These are phyloP conservation scores for Actinia equina DNA, from an alignment of 64 coral and sea anemone species.

Conservation along the genomic window DNA sequence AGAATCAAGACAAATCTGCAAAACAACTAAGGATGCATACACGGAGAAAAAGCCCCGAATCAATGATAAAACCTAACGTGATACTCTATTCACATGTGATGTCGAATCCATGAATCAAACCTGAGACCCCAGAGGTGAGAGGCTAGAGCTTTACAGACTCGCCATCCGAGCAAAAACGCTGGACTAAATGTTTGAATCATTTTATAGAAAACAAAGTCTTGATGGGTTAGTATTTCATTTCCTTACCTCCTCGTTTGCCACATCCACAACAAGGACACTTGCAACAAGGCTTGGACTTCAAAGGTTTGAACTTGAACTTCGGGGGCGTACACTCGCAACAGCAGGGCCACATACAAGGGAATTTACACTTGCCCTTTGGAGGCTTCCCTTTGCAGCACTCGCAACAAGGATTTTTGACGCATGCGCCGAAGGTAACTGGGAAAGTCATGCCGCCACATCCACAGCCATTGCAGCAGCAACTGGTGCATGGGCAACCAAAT, in stretches of 20 bases:
- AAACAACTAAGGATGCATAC: no score
- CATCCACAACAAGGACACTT: not conserved
- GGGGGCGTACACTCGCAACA: slow-evolving; percentile 52
- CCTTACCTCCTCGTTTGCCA: slow-evolving; percentile 15
- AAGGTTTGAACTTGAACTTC: slow-evolving; percentile 65
- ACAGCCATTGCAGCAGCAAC: slow-evolving; percentile 4
- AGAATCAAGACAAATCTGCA: no score
- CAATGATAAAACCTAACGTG: no score
- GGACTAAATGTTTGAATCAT: no score
- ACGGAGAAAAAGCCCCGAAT: no score
- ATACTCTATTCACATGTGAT: no score
- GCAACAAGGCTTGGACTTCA: slow-evolving; percentile 58
- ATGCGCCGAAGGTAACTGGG: slow-evolving; percentile 62
- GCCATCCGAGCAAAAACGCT: no score
- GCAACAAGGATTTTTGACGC: slow-evolving; percentile 61
- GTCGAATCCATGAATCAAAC: no score
- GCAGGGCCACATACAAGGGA: slow-evolving; percentile 52
- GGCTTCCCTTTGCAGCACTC: slow-evolving; percentile 56
- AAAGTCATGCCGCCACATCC: slow-evolving; percentile 40
- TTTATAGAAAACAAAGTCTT: no score
- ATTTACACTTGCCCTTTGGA: slow-evolving; percentile 47
- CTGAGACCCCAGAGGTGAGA: no score
- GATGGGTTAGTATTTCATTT: not conserved
- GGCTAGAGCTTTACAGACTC: no score
- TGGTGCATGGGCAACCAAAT: slow-evolving; percentile 23